phyloP scores from a whole-genome alignment of 1,140 invertebrate genomes.

The Drosophila pectinifera region DNA sequence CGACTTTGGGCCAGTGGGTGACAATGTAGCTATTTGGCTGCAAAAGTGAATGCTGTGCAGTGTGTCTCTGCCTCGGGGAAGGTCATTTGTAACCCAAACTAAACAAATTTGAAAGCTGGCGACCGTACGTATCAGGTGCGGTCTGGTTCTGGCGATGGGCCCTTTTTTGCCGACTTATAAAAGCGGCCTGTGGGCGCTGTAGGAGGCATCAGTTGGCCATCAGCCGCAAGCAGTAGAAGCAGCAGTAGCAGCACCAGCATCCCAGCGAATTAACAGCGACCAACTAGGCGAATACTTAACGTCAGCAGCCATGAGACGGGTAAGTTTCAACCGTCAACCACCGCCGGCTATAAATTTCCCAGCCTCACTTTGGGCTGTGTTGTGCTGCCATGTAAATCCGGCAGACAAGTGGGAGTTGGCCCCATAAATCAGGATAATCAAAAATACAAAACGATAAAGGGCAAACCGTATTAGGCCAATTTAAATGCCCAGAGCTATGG shows the following conservation, averaged over 20 bases:
- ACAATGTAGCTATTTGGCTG: conserved; percentile 37
- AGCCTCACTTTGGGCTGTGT: conserved; percentile 5
- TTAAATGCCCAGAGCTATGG: conserved; percentile 22
- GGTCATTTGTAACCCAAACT: conserved; percentile 83
- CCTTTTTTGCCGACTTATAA: conserved; percentile 62
- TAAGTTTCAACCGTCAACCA: conserved; percentile 57
- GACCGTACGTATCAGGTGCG: conserved; percentile 67
- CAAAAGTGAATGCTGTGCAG: conserved; percentile 71
- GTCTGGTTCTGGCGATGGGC: conserved; percentile 66
- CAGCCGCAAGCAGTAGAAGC: conserved; percentile 27
- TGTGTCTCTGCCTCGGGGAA: conserved; percentile 35
- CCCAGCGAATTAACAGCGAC: conserved; percentile 45
- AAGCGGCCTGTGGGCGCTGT: conserved; percentile 39
- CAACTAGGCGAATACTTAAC: conserved; percentile 73
- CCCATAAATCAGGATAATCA: conserved; percentile 79
- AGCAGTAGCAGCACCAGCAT: conserved; percentile 27
- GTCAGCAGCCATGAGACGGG: conserved; percentile 75
- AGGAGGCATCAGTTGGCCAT: conserved; percentile 63
- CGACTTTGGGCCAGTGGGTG: conserved; percentile 41
- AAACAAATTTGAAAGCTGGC: conserved; percentile 80
- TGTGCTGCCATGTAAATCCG: conserved; percentile 47
- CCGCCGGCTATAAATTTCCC: conserved; percentile 61
- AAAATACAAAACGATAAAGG: conserved; percentile 66
- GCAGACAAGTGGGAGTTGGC: conserved; percentile 22
- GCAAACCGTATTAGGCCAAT: conserved; percentile 56